Base-by-base conservation (phyloP, 2,888 invertebrate species). In the Serrognathus titanus region DNA sequence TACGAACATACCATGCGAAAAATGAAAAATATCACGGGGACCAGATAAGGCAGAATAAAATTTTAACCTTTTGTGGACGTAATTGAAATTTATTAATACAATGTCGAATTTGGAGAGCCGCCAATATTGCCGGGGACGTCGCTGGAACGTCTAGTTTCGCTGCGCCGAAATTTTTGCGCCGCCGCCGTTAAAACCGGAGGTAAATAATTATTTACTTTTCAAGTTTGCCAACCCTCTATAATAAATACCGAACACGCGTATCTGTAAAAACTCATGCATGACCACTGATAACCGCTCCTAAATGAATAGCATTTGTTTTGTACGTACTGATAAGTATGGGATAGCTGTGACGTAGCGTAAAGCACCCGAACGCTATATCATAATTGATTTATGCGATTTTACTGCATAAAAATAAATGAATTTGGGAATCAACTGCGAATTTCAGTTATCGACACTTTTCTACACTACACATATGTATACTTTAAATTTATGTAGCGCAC, bases 11-110 rank as follows among this genome's bases (percentile, higher is more conserved):
- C 63, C 66, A 63, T 65, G 65, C 66, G 67, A 67, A 67, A 68
- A 67, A 69, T 69, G 67, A 69, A 69, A 69, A 69, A 69, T 65
- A 63, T 63, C 63, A 59, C 59, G 57, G 63, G 61, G 60, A 59
- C 63, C 57, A 57, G 57, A 57, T 57, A 57, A 57, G 52, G 55
- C 51, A 40, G 48, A 52, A 57, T 47, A 51, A 52, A 57, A 52
- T 57, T 57, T 48, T 57, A 52, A 57, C 57, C 57, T 38, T 49
- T 49, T 49, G 43, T 20, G 16, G 16, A 43, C 43, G 16, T 43
- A 43, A 43, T 43, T 43, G 43, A 43, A 43, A 43, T 43, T 43
- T 43, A 43, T 43, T 43, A 20, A 43, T 11, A 43, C 43, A 43
- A 43, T 16, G 43, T 16, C 43, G 43, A 20, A 9, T 9, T 13